Percentiles rank a stretch among this genome's conserved stretches.
phyloP scores from a whole-genome alignment of 2,888 invertebrate species.

The Caenorhabditis sinica region DNA sequence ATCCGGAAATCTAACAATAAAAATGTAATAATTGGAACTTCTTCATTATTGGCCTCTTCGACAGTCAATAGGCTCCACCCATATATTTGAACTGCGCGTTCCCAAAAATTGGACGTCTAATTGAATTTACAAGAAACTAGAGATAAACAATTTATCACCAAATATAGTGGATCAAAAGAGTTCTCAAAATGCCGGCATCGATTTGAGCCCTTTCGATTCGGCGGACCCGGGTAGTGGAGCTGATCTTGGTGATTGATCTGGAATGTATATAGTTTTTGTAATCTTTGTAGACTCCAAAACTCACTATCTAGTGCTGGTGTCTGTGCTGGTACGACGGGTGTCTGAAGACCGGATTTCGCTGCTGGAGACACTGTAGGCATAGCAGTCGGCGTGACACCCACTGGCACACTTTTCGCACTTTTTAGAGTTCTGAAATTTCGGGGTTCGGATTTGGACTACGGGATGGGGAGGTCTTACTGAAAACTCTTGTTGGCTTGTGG shows the following conservation, averaged over 20 bases:
- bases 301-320: neutral
- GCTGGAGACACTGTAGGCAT: neutral
- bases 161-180: too few relatives aligned
- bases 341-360: neutral
- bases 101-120: too few relatives aligned
- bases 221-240: neutral
- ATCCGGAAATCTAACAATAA: too few relatives aligned
- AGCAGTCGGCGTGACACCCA: neutral
- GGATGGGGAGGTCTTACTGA: neutral
- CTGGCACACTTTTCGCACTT: neutral
- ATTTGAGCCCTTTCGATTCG: conserved; percentile 2
- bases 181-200: conserved; percentile 8
- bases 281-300: too few relatives aligned
- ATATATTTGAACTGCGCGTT: too few relatives aligned
- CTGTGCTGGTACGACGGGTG: neutral
- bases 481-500: neutral
- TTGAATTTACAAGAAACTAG: too few relatives aligned
- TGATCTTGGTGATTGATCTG: neutral
- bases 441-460: neutral
- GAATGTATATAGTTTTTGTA: neutral
- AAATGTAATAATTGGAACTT: too few relatives aligned
- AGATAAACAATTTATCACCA: too few relatives aligned
- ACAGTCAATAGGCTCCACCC: too few relatives aligned
- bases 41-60: too few relatives aligned
- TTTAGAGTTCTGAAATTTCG: neutral